phyloP scores from a whole-genome alignment of 2,797 vertebrate genomes.

The Myotis myotis region DNA sequence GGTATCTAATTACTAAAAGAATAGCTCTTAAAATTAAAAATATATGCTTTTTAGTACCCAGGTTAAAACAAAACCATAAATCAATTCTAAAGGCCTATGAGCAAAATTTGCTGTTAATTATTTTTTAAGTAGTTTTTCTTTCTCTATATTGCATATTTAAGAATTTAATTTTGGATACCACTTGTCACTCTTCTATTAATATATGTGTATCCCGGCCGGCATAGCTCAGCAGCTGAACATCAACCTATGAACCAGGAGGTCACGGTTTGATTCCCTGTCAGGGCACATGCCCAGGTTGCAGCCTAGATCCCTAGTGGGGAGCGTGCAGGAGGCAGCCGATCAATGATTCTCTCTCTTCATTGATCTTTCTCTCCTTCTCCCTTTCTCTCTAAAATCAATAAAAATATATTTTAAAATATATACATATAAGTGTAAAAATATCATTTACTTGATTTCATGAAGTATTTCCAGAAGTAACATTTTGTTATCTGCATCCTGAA shows the following conservation, averaged over 20 bases:
- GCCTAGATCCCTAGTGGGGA: too few species aligned
- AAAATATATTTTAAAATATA: too few species aligned
- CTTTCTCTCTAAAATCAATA: too few species aligned
- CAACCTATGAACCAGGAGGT: too few species aligned
- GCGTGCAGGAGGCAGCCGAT: too few species aligned
- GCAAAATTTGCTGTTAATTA: slow-evolving; percentile 41
- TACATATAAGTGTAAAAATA: not conserved
- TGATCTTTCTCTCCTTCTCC: too few species aligned
- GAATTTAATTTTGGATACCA: not conserved
- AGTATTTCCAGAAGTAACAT: slow-evolving; percentile 89
- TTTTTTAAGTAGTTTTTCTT: slow-evolving; percentile 35
- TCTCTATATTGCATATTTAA: not conserved
- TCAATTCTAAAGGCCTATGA: not conserved
- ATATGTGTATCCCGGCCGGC: not conserved
- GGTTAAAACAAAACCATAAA: not conserved
- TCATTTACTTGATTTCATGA: slow-evolving; percentile 89
- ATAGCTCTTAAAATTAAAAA: slow-evolving; percentile 38
- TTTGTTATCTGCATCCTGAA: slow-evolving; percentile 87
- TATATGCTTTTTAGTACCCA: not conserved
- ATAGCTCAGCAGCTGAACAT: too few species aligned
- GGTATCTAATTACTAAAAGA: not conserved
- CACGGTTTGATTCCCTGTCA: too few species aligned
- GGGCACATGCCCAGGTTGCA: too few species aligned
- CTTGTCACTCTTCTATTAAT: not conserved
- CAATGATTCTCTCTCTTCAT: too few species aligned